Evolutionary conservation across 1,140 invertebrate species (phyloP).

Genomic region (Drosophila burlai): DNA sequence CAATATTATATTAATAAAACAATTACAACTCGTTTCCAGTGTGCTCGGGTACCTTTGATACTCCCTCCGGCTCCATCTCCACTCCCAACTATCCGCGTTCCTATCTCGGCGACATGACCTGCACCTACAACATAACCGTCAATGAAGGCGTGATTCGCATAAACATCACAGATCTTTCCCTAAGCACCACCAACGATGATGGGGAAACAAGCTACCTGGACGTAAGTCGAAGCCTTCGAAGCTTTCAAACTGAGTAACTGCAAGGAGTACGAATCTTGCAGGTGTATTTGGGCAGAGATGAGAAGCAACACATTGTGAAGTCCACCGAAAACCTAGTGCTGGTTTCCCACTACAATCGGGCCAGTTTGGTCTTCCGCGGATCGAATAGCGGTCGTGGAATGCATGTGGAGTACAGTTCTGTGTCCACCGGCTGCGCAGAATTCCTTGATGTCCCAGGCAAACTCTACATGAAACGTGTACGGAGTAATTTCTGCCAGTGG

Average conservation of each 20-base stretch:
- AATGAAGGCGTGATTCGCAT: conserved; percentile 88
- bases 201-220: conserved; percentile 52
- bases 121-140: conserved; percentile 91
- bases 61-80: conserved; percentile 86
- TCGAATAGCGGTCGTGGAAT: conserved; percentile 88
- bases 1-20: background rate
- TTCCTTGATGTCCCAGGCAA: conserved; percentile 85
- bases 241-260: conserved; percentile 37
- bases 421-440: conserved; percentile 88
- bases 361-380: conserved; percentile 89
- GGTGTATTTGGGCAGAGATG: conserved; percentile 53
- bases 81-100: conserved; percentile 92
- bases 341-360: conserved; percentile 89
- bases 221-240: conserved; percentile 13
- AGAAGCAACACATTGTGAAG: conserved; percentile 50
- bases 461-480: accelerated
- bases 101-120: conserved; percentile 89
- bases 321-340: conserved; percentile 17
- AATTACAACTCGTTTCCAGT: conserved; percentile 82
- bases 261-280: background rate
- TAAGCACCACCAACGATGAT: conserved; percentile 86
- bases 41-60: conserved; percentile 88
- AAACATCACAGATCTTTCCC: conserved; percentile 89
- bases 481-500: conserved; percentile 88
- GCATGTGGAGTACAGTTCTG: conserved; percentile 83